Conservation (phyloP, 2,797 vertebrate species). For the Eremophila alpestris region DNA sequence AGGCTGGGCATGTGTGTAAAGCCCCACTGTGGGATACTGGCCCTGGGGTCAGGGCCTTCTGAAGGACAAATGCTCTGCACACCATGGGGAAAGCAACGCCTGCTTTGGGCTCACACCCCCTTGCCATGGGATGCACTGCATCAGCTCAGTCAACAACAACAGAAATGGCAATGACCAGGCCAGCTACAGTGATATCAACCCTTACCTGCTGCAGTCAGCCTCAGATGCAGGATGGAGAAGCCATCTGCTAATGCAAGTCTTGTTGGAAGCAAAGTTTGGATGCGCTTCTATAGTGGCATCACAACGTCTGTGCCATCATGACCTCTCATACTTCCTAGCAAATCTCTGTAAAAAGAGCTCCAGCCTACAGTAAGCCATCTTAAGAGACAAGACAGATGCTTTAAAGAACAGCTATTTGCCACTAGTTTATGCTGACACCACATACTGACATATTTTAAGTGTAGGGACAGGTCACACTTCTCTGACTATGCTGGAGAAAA, state of each 20-base stretch:
- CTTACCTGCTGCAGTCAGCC: background rate
- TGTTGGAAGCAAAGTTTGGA: background rate
- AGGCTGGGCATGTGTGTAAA: background rate
- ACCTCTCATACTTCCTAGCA: background rate
- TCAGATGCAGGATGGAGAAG: background rate
- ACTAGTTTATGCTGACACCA: background rate
- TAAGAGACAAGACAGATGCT: background rate
- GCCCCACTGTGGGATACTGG: accelerated
- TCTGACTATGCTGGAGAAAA: background rate
- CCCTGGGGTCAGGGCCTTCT: background rate
- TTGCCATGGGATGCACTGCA: background rate
- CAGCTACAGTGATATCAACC: background rate
- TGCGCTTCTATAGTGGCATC: background rate
- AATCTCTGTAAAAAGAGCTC: background rate
- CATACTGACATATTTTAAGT: background rate
- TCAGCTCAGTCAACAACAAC: background rate
- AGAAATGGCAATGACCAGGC: background rate
- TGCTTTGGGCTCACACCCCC: background rate
- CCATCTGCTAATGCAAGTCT: background rate
- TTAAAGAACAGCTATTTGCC: background rate
- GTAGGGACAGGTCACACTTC: background rate
- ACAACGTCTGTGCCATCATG: background rate
- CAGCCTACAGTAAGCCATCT: background rate
- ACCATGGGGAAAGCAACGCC: accelerated
- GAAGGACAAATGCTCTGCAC: background rate